phyloP scores from a whole-genome alignment of 2,797 vertebrate genomes.

The Vipera ursinii region DNA sequence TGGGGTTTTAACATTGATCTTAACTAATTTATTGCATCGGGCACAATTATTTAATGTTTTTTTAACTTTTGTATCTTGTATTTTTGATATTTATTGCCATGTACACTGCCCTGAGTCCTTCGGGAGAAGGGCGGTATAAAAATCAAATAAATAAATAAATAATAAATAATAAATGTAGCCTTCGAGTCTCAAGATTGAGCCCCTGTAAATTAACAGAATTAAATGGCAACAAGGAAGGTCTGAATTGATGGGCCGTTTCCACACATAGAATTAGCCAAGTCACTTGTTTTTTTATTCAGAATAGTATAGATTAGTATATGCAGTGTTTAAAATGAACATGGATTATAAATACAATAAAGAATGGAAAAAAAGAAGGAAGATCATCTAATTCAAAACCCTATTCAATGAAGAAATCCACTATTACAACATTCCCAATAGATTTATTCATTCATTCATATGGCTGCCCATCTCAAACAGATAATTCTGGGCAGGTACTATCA shows the following conservation, averaged over 20 bases:
- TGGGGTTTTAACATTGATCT: too few relatives aligned
- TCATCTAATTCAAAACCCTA: neutral
- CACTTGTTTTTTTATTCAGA: neutral
- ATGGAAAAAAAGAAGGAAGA: neutral
- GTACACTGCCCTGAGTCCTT: too few relatives aligned
- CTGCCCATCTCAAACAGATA: neutral
- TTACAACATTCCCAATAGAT: neutral
- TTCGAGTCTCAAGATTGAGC: neutral
- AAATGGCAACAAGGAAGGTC: neutral
- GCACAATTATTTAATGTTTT: too few relatives aligned
- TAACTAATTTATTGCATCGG: too few relatives aligned
- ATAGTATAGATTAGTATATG: neutral
- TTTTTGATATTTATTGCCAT: too few relatives aligned
- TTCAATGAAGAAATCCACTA: neutral
- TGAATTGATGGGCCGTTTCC: neutral
- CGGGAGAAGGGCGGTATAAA: too few relatives aligned
- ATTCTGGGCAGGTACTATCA: neutral
- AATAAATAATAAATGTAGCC: neutral
- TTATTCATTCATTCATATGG: neutral
- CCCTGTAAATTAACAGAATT: neutral
- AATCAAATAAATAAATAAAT: too few relatives aligned
- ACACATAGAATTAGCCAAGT: neutral
- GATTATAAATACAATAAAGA: neutral
- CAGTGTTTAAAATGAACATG: neutral
- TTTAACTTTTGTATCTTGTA: too few relatives aligned